Evolutionary conservation across 2,797 vertebrate genomes (phyloP), one percentile per base, ranked within the genome.

Genomic region (Agapornis canus): DNA sequence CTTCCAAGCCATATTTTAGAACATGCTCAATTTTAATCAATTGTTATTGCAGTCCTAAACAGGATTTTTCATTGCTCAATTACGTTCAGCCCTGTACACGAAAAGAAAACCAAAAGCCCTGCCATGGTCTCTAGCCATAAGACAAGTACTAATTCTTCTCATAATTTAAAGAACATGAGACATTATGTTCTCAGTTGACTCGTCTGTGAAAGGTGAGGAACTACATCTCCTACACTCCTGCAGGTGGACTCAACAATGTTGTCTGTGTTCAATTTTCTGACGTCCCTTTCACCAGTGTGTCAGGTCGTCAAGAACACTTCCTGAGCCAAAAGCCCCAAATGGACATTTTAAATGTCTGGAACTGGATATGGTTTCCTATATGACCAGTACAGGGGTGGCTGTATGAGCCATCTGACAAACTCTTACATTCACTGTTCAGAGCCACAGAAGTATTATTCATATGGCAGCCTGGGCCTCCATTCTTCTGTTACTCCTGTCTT

Each of bases 371-470:
- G 56, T 77, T 81, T 92, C 48, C 37, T 71, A 15, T 20, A 51
- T 2, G 9, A 77, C 9, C 0, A 0, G 6, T 27, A 31, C 3
- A 76, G 35, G 71, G 9, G 43, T 83, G 49, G 54, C 57, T 88
- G 39, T 47, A 76, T 0, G 0, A 92, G 32, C 20, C 54, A 78
- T 42, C 65, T 82, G 73, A 93, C 90, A 95, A 86, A 66, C 78
- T 82, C 71, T 56, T 66, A 51, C 27, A 80, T 75, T 89, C 60
- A 35, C 68, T 94, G 71, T 93, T 92, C 69, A 73, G 47, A 89
- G 76, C n/a, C 85, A 93, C 35, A 82, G 76, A 95, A 92, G 32
- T 71, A 91, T 94, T 92, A 90, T 83, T 92, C 92, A 87, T 40
- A 77, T 48, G 91, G 40, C 37, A 95, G 43, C 81, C 81, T 64